Evolutionary conservation across 1,140 invertebrate species (phyloP).

Genomic region (Euwallacea fornicatus): DNA sequence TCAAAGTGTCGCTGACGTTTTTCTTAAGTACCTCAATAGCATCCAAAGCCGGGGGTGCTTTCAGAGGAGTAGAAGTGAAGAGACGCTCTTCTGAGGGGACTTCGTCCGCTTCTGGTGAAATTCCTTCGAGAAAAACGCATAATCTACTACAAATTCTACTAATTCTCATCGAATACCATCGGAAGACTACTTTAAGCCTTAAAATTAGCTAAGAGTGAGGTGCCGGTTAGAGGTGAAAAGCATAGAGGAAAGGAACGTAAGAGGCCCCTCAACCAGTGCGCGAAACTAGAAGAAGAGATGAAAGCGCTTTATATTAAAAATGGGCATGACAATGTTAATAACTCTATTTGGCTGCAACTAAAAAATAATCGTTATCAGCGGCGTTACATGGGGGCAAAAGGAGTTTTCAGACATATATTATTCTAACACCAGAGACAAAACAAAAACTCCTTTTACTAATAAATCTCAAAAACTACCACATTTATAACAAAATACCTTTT

Average conservation of each 20-base stretch:
- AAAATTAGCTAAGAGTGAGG: background rate
- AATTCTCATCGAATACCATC: too few relatives aligned
- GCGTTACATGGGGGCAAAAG: too few relatives aligned
- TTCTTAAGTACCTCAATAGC: conserved; percentile 48
- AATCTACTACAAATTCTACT: too few relatives aligned
- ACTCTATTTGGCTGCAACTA: conserved; percentile 20
- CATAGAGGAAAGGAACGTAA: conserved; percentile 19
- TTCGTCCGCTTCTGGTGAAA: conserved; percentile 30
- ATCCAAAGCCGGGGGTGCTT: conserved; percentile 32
- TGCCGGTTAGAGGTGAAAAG: conserved; percentile 20
- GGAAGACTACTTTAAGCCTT: too few relatives aligned
- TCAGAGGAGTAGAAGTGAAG: conserved; percentile 40
- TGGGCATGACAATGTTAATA: conserved; percentile 46
- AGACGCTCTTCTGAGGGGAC: conserved; percentile 17
- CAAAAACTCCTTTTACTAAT: too few relatives aligned
- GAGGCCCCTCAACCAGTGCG: conserved; percentile 25
- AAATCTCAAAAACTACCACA: too few relatives aligned
- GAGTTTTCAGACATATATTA: too few relatives aligned
- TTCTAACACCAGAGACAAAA: too few relatives aligned
- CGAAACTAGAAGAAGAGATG: conserved; percentile 24
- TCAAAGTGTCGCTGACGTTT: conserved; percentile 51
- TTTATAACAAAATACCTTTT: conserved; percentile 19
- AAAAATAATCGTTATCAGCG: conserved; percentile 9
- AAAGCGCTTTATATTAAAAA: conserved; percentile 46
- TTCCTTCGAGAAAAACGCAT: conserved; percentile 34